A percentile compares a stretch with the other conserved stretches of the same genome.
phyloP scores from a whole-genome alignment of 2,888 invertebrate genomes.

The Pristionchus fissidentatus region DNA sequence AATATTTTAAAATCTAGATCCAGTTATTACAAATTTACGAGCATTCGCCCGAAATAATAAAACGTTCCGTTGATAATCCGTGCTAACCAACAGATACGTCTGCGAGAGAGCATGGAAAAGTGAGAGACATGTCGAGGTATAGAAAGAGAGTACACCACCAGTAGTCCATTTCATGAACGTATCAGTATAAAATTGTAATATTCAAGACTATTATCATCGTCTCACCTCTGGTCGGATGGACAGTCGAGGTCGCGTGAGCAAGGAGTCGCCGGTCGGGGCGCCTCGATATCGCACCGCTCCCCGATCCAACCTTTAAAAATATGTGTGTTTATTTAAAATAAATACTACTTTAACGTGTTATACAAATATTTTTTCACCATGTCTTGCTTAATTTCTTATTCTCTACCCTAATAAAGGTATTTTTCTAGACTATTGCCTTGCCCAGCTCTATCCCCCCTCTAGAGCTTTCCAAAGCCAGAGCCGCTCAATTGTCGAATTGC shows the following conservation, averaged over 20 bases:
- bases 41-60: too few species aligned
- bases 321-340: too few species aligned
- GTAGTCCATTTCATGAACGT: neutral
- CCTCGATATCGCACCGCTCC: slow-evolving; percentile 44
- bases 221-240: slow-evolving; percentile 42
- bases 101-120: too few species aligned
- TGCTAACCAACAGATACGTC: too few species aligned
- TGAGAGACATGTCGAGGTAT: too few species aligned
- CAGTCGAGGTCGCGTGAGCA: slow-evolving; percentile 40
- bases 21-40: too few species aligned
- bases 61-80: too few species aligned
- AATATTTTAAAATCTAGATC: too few species aligned
- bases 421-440: too few species aligned
- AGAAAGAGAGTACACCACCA: too few species aligned
- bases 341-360: too few species aligned
- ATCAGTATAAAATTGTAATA: neutral
- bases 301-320: slow-evolving; percentile 46
- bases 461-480: neutral
- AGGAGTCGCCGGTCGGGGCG: neutral
- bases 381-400: neutral
- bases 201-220: neutral
- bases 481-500: too few species aligned
- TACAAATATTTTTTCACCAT: neutral
- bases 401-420: neutral
- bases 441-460: neutral